Evolutionary conservation across 2,113 vertebrate genomes (phyloP).

Genomic region (Amphiprion ocellaris): DNA sequence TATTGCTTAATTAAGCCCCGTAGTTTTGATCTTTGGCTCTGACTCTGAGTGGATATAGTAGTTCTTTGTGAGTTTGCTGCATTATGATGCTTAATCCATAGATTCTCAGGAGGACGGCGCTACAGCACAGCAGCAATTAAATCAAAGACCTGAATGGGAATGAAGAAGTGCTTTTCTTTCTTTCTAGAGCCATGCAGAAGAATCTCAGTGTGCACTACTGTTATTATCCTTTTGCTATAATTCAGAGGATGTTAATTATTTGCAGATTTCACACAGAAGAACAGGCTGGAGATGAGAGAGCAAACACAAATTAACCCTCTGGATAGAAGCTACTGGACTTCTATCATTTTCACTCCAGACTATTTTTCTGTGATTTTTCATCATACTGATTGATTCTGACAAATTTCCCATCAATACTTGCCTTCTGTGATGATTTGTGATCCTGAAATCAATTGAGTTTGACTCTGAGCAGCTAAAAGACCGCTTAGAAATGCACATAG

Average conservation of each 20-base stretch:
- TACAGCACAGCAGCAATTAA: slow-evolving; percentile 51
- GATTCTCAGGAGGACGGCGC: slow-evolving; percentile 48
- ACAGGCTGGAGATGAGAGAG: background rate
- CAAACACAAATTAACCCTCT: background rate
- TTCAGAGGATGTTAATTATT: slow-evolving; percentile 28
- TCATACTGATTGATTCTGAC: no score
- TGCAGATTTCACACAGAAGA: slow-evolving; percentile 29
- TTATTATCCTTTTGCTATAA: background rate
- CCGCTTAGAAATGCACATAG: no score
- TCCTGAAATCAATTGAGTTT: no score
- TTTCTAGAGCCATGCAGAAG: slow-evolving; percentile 21
- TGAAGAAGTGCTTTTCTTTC: slow-evolving; percentile 43
- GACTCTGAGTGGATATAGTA: slow-evolving; percentile 25
- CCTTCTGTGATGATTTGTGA: no score
- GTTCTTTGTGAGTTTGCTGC: slow-evolving; percentile 48
- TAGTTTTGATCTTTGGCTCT: slow-evolving; percentile 54
- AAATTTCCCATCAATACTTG: no score
- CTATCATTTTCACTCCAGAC: no score
- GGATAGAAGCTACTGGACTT: background rate
- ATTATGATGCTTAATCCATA: slow-evolving; percentile 65
- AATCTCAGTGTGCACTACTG: background rate
- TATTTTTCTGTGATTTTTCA: no score
- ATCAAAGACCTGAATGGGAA: slow-evolving; percentile 49
- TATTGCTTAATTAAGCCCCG: slow-evolving; percentile 46
- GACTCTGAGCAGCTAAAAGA: no score